Base-by-base conservation (phyloP, 2,888 invertebrate genomes). In the Cheilosia scutellata region DNA sequence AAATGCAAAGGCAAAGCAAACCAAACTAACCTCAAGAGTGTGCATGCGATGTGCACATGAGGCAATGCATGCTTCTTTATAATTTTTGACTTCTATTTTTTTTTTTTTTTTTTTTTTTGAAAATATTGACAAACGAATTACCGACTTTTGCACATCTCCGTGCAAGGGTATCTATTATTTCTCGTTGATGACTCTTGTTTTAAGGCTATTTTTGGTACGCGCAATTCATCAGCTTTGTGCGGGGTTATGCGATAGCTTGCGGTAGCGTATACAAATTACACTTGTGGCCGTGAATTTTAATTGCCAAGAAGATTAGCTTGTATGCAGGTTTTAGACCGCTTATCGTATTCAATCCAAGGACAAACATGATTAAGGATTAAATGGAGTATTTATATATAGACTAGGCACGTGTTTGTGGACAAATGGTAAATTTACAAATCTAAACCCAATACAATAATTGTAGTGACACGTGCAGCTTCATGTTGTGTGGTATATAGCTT, bases 381-480 rank as follows among this genome's bases (percentile, higher is more conserved):
- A 49, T 27, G 25, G 55, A 63, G 20, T 57, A 49, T 49, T 20
- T 51, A 47, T 11, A 40, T 40, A 9, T 1, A 16, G 3, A 37
- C 13, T 33, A 0, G 65, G 31, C 20, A 51, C 33, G 37, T 51
- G 16, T 37, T 47, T 47, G 20, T 13, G 9, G 1, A 57, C 27
- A 20, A 16, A 51, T 29, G 27, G 29, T 9, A 16, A 25, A 51
- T 44, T 11, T 20, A 31, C 37, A 37, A n/a, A 53, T 62, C 29
- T 62, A 25, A 6, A 71, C 49, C 40, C 31, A 79, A 74, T 78
- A 11, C 11, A 33, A 33, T 11, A 11, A 11, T 31, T 9, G 11
- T n/a, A 65, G 51, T 60, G 72, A 33, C 79, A 79, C 79, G 79
- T 65, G 78, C 27, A 65, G 51, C 20, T 63, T 42, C 68, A 68